A percentile compares a stretch with the other conserved stretches of the same genome.
Conservation (phyloP, 2,797 vertebrate genomes). For the Phaenicophaeus curvirostris region DNA sequence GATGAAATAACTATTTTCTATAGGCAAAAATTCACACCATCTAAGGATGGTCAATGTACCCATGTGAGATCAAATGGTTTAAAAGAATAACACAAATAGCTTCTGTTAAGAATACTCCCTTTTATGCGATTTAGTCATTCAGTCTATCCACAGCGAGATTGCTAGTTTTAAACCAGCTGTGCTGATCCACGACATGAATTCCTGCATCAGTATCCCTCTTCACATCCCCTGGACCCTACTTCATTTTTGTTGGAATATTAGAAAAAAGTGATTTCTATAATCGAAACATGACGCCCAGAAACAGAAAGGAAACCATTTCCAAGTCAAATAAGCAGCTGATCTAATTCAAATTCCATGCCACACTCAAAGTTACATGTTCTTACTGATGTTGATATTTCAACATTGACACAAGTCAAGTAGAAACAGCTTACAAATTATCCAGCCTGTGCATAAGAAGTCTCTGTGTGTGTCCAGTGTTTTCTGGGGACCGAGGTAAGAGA, state of each 20-base stretch:
- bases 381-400: background rate
- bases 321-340: slow-evolving; percentile 34
- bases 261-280: background rate
- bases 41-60: background rate
- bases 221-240: background rate
- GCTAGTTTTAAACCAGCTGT: background rate
- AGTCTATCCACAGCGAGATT: background rate
- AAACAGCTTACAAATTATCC: background rate
- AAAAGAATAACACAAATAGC: background rate
- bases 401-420: background rate
- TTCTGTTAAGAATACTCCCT: too few species aligned
- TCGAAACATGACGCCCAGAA: background rate
- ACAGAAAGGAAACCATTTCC: slow-evolving; percentile 8
- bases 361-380: background rate
- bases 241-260: background rate
- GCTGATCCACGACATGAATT: background rate
- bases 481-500: background rate
- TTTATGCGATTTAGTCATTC: background rate
- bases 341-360: slow-evolving; percentile 37
- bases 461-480: background rate
- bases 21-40: background rate
- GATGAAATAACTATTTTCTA: background rate
- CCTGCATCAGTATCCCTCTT: background rate
- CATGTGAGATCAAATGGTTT: background rate
- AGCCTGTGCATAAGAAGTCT: background rate